phyloP scores from a whole-genome alignment of 2,113 vertebrate species.

The Craseonycteris thonglongyai region DNA sequence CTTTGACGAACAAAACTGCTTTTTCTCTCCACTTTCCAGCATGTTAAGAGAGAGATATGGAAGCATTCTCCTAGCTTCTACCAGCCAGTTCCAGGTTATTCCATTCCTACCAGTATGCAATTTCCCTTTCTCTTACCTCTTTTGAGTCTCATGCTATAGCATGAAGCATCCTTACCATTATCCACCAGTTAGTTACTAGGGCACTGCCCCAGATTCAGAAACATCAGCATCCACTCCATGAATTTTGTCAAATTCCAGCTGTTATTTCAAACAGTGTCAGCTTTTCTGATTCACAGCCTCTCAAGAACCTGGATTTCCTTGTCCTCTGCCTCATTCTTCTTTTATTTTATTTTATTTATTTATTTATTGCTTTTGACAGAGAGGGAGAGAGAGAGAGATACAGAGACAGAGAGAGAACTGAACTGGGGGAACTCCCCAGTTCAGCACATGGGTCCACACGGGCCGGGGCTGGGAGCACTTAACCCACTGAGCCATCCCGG shows the following conservation, averaged over 20 bases:
- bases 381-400: too few species aligned
- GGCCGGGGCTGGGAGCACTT: too few species aligned
- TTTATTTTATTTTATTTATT: too few species aligned
- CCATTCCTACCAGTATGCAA: background rate
- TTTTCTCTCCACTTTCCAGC: background rate
- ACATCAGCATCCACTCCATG: background rate
- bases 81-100: background rate
- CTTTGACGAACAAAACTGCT: background rate
- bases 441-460: too few species aligned
- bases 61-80: background rate
- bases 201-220: background rate
- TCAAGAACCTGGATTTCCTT: background rate
- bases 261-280: background rate
- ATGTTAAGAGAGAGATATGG: background rate
- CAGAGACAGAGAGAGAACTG: too few species aligned
- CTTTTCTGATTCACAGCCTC: background rate
- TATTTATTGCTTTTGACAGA: too few species aligned
- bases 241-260: background rate
- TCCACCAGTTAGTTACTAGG: background rate
- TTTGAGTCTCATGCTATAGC: background rate
- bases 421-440: too few species aligned
- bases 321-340: background rate
- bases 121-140: background rate
- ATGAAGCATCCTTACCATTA: background rate
- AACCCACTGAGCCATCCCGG: too few species aligned